Percentiles rank a stretch among this genome's conserved stretches.
Conservation (phyloP, 1,140 invertebrate species). For the Drosophila dunni region DNA sequence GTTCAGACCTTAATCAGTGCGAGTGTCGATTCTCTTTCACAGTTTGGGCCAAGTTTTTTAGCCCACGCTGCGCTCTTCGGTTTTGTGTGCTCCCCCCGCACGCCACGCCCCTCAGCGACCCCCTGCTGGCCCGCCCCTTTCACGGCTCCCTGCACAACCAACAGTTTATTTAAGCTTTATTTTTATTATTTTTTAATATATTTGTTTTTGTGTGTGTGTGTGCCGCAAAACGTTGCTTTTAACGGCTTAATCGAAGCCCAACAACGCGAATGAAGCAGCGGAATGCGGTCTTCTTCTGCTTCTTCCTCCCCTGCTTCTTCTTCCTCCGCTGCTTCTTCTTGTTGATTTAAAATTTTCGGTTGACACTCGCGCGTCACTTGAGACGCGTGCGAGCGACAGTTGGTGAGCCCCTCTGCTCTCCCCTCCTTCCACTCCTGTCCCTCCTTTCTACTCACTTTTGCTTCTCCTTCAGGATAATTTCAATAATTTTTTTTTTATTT, state of each 20-base stretch:
- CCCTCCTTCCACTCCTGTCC: background rate
- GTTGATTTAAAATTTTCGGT: slow-evolving; percentile 39
- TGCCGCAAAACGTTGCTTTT: slow-evolving; percentile 37
- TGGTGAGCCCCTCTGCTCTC: slow-evolving; percentile 17
- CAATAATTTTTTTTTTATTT: background rate
- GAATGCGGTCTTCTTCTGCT: slow-evolving; percentile 23
- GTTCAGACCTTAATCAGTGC: slow-evolving; percentile 28
- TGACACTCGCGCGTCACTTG: slow-evolving; percentile 79
- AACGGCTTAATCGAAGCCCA: slow-evolving; percentile 57
- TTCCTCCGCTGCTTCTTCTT: slow-evolving; percentile 20
- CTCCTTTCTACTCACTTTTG: background rate
- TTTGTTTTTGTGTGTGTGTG: background rate
- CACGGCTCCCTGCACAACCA: slow-evolving; percentile 1
- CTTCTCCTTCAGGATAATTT: slow-evolving; percentile 11
- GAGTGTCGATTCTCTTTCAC: slow-evolving; percentile 43
- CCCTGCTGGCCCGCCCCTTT: background rate
- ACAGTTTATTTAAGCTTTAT: slow-evolving; percentile 31
- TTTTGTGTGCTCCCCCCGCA: slow-evolving; percentile 8
- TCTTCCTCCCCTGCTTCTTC: slow-evolving; percentile 8
- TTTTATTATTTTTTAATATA: slow-evolving; percentile 7
- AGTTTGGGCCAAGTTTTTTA: slow-evolving; percentile 42
- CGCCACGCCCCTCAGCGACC: background rate
- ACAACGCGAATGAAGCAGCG: slow-evolving; percentile 2
- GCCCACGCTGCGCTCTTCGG: slow-evolving; percentile 48
- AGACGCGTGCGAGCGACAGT: slow-evolving; percentile 82